These are phyloP conservation scores for Pyxicephalus adspersus DNA, from an alignment of 2,113 vertebrate genomes.

Conservation along the genomic window DNA sequence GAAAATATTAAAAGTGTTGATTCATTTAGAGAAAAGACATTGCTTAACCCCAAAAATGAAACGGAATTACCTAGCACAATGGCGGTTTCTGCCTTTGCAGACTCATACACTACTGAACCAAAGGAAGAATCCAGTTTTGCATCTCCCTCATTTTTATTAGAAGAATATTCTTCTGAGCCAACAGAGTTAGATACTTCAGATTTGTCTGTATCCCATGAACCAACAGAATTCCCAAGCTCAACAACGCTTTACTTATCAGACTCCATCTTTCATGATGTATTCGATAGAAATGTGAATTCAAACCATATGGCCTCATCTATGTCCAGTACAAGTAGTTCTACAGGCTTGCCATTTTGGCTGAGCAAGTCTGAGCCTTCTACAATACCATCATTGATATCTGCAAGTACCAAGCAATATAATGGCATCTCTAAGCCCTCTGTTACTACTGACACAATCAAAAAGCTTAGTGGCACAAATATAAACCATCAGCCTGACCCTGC, in stretches of 20 bases:
- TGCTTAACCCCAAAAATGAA: not conserved
- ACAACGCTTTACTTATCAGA: not conserved
- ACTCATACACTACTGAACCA: not conserved
- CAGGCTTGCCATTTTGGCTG: not conserved
- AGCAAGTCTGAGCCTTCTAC: not conserved
- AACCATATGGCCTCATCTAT: not conserved
- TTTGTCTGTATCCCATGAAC: too few relatives aligned
- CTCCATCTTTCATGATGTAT: not conserved
- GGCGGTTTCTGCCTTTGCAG: not conserved
- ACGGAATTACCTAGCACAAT: not conserved
- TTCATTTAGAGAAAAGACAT: not conserved
- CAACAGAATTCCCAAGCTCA: not conserved
- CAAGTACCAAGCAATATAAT: not conserved
- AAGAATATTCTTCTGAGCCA: too few relatives aligned
- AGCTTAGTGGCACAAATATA: too few relatives aligned
- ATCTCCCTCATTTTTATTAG: too few relatives aligned
- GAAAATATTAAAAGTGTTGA: not conserved
- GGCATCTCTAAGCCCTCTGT: too few relatives aligned
- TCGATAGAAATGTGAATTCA: not conserved
- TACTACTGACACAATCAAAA: too few relatives aligned
- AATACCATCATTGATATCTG: not conserved
- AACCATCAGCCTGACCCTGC: too few relatives aligned
- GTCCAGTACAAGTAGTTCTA: not conserved
- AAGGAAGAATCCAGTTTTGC: too few relatives aligned
- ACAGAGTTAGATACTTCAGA: too few relatives aligned